Percentiles rank a stretch among this genome's conserved stretches.
Conservation (phyloP, 2,888 invertebrate species). For the Trichogramma dendrolimi region DNA sequence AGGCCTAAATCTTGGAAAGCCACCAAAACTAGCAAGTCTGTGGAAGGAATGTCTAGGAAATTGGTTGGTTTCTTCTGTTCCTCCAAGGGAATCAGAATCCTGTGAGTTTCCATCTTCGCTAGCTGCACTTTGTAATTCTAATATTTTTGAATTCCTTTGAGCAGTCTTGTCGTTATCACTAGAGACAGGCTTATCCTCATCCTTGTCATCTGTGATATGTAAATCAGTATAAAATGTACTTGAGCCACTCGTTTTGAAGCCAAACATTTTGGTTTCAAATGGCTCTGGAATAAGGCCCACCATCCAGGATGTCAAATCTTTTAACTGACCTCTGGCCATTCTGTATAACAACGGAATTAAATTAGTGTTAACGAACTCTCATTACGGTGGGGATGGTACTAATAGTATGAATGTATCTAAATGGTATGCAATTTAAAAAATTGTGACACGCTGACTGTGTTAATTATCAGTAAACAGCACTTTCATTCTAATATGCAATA, state of each 20-base stretch:
- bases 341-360: conserved; percentile 31
- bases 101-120: conserved; percentile 45
- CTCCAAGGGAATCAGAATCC: conserved; percentile 40
- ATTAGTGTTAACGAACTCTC: conserved; percentile 13
- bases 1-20: conserved; percentile 47
- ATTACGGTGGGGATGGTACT: not conserved
- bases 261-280: conserved; percentile 47
- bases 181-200: conserved; percentile 30
- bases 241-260: conserved; percentile 42
- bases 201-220: conserved; percentile 30
- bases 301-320: conserved; percentile 46
- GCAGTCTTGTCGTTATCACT: conserved; percentile 25
- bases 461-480: conserved; percentile 14
- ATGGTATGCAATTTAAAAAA: conserved; percentile 10
- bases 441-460: conserved; percentile 2
- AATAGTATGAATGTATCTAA: not conserved
- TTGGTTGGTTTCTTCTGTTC: conserved; percentile 37
- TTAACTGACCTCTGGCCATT: conserved; percentile 48
- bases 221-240: conserved; percentile 49
- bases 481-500: not conserved
- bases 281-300: conserved; percentile 42
- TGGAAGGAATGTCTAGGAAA: conserved; percentile 45
- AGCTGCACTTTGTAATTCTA: conserved; percentile 39
- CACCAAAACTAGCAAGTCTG: conserved; percentile 45
- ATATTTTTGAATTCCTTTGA: conserved; percentile 34